These are phyloP conservation scores for Panorpa germanica DNA, from an alignment of 2,888 invertebrate genomes.

Conservation along the genomic window DNA sequence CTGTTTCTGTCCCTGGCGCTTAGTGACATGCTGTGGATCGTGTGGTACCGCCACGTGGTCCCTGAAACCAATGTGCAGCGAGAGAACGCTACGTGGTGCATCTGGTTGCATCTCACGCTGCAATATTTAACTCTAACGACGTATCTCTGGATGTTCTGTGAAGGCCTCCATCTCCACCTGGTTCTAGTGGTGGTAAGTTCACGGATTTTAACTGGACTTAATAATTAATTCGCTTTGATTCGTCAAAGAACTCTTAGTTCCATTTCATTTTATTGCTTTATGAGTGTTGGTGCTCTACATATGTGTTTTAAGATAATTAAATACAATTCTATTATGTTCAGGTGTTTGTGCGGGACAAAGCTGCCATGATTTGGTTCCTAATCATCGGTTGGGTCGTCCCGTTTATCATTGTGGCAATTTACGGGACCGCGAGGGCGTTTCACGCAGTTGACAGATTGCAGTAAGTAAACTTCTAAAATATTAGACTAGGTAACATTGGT, in stretches of 20 bases:
- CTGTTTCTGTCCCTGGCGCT: constrained; percentile 55
- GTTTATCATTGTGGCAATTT: constrained; percentile 27
- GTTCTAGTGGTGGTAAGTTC: constrained; percentile 46
- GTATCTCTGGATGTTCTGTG: constrained; percentile 76
- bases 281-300: too few species aligned
- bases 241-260: constrained; percentile 5
- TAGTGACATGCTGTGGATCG: constrained; percentile 55
- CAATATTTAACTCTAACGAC: constrained; percentile 59
- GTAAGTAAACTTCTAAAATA: constrained; percentile 23
- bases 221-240: constrained; percentile 4
- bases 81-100: constrained; percentile 46
- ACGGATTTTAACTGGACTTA: background rate
- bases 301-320: background rate
- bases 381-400: constrained; percentile 48
- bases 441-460: constrained; percentile 30
- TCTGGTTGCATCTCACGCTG: constrained; percentile 40
- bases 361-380: constrained; percentile 48
- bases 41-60: constrained; percentile 50
- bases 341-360: constrained; percentile 53
- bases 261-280: constrained; percentile 1
- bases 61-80: constrained; percentile 32
- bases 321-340: constrained; percentile 14
- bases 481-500: too few species aligned
- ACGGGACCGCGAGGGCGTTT: constrained; percentile 24
- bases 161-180: constrained; percentile 56